Evolutionary conservation across 2,113 vertebrate genomes (phyloP).

Genomic region (Centropristis striata): DNA sequence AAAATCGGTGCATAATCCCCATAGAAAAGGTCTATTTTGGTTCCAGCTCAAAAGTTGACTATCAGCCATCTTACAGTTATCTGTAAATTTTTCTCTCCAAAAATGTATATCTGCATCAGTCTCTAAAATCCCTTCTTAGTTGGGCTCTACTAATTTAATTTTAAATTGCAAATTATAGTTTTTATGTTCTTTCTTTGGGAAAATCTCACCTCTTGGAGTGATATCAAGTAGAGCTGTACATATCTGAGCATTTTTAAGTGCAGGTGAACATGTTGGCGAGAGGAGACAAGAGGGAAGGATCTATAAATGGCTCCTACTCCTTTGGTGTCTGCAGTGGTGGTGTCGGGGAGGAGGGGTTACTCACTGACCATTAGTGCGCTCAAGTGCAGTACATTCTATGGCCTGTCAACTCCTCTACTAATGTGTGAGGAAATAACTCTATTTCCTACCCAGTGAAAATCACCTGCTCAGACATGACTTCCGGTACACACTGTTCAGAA

Average conservation of each 20-base stretch:
- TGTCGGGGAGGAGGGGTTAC: slow-evolving; percentile 44
- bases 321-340: slow-evolving; percentile 54
- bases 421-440: slow-evolving; percentile 80
- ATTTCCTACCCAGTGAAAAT: slow-evolving; percentile 70
- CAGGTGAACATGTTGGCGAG: slow-evolving; percentile 43
- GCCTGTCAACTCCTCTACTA: slow-evolving; percentile 77
- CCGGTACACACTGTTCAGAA: slow-evolving; percentile 59
- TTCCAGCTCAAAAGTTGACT: too few species aligned
- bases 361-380: slow-evolving; percentile 82
- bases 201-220: slow-evolving; percentile 7
- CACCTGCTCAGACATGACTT: slow-evolving; percentile 61
- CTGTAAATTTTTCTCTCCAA: too few species aligned
- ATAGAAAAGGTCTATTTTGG: too few species aligned
- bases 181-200: neutral
- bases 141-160: slow-evolving; percentile 3
- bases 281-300: slow-evolving; percentile 38
- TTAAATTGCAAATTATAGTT: slow-evolving; percentile 6
- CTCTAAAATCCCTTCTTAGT: too few species aligned
- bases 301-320: slow-evolving; percentile 70
- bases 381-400: slow-evolving; percentile 75
- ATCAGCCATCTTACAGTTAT: too few species aligned
- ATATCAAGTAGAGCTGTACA: slow-evolving; percentile 9
- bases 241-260: slow-evolving; percentile 35
- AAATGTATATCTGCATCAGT: too few species aligned
- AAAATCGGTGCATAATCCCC: too few species aligned